A percentile compares a stretch with the other conserved stretches of the same genome.
Evolutionary conservation across 2,113 vertebrate genomes (phyloP).

Genomic region (Engystomops pustulosus): DNA sequence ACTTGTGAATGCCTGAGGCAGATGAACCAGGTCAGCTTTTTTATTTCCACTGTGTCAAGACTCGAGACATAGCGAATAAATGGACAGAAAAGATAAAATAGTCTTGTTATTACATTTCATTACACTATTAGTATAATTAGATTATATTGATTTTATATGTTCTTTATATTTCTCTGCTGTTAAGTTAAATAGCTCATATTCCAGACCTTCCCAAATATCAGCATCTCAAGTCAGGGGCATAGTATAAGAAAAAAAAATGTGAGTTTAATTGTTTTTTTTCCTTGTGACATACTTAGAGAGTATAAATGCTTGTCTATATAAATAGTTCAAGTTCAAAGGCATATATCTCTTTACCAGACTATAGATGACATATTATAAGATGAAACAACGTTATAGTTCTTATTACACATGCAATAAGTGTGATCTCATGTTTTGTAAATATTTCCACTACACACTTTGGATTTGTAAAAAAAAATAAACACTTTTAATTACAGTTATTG

Average conservation of each 20-base stretch:
- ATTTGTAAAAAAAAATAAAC: too few relatives aligned
- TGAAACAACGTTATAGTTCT: too few relatives aligned
- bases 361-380: too few relatives aligned
- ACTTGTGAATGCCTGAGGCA: slow-evolving; percentile 40
- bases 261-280: too few relatives aligned
- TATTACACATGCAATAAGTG: too few relatives aligned
- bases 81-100: not conserved
- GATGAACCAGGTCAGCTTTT: slow-evolving; percentile 33
- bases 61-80: slow-evolving; percentile 2
- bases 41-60: not conserved
- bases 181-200: not conserved
- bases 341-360: too few relatives aligned
- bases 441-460: too few relatives aligned
- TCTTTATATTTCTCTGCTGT: not conserved
- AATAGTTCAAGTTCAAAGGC: too few relatives aligned
- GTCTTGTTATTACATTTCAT: not conserved
- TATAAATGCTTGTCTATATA: not conserved
- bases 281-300: not conserved
- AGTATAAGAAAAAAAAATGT: not conserved
- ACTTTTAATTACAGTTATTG: too few relatives aligned
- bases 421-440: too few relatives aligned
- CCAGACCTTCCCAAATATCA: not conserved
- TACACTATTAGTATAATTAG: not conserved
- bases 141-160: not conserved
- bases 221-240: not conserved